Conservation (phyloP, 1,140 invertebrate genomes). For the Drosophila saltans region DNA sequence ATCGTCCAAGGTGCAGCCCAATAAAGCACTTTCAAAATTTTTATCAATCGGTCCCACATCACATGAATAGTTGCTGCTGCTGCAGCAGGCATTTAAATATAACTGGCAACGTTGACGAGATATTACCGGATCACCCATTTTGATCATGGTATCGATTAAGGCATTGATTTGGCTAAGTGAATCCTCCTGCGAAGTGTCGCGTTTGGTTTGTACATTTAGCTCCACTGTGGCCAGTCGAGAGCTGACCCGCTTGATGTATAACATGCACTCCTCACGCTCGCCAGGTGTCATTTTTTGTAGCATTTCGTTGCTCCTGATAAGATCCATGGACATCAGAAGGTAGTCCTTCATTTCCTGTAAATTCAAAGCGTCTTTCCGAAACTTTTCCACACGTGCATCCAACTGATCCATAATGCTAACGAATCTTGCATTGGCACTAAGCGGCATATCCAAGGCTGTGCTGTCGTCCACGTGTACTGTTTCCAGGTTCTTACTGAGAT, state of each 20-base stretch:
- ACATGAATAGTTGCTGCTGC: slow-evolving; percentile 48
- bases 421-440: slow-evolving; percentile 84
- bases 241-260: slow-evolving; percentile 90
- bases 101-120: slow-evolving; percentile 88
- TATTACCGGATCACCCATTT: slow-evolving; percentile 87
- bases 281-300: slow-evolving; percentile 87
- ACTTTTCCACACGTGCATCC: slow-evolving; percentile 90
- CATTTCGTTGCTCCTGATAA: slow-evolving; percentile 89
- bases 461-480: slow-evolving; percentile 76
- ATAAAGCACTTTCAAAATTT: slow-evolving; percentile 90
- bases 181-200: slow-evolving; percentile 91
- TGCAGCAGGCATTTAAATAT: slow-evolving; percentile 91
- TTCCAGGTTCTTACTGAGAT: slow-evolving; percentile 21
- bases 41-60: slow-evolving; percentile 86
- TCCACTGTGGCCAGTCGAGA: slow-evolving; percentile 91
- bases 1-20: slow-evolving; percentile 94
- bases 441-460: slow-evolving; percentile 75
- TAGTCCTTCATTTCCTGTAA: slow-evolving; percentile 92
- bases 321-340: slow-evolving; percentile 91
- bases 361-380: slow-evolving; percentile 88
- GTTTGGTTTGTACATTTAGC: slow-evolving; percentile 89
- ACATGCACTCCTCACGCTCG: slow-evolving; percentile 90
- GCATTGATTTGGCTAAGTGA: slow-evolving; percentile 89
- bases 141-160: slow-evolving; percentile 89
- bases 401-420: slow-evolving; percentile 89